Evolutionary conservation across 2,113 vertebrate genomes (phyloP), one percentile per base, ranked within the genome.

Genomic region (Australoheros scitulus): DNA sequence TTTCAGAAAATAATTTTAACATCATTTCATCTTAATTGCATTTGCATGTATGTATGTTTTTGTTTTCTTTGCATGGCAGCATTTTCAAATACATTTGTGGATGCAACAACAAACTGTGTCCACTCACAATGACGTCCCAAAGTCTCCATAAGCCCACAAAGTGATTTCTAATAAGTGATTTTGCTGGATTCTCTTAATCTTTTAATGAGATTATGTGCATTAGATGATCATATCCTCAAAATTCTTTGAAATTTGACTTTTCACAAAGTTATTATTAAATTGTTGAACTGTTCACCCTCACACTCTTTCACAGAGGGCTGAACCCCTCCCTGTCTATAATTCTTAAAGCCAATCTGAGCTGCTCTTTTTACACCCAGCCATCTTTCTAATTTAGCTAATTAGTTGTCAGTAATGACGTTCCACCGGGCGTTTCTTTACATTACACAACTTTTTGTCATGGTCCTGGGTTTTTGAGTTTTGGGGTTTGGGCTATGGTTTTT

Each of bases 181-280:
- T 55, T 72, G 52, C 26, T 72, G 18, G 26, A 32, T 34, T 72
- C 68, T 55, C 47, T 55, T 72, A 52, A 72, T 32, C 47, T 55
- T 72, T 72, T 72, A 72, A 72, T 34, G 26, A 55, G 68, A 72
- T 72, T 72, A 72, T 72, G 47, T 55, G 26, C 11, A 2, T 52
- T 72, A 55, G 68, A 72, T 55, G 47, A 55, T 72, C 17, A 34
- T 52, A 50, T 52, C 18, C 68, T 32, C 68, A 20, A 55, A 50
- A 72, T 55, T 52, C 26, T 72, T 72, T 55, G 47, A 32, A n/a
- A 72, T 72, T 72, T 72, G 52, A 29, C 68, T 52, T 72, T 55
- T 18, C 47, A 32, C 32, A 10, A 34, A 32, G 24, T 70, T 52
- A 52, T 55, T 55, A n/a, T 55, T 26, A 72, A 72, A 50, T 18